Evolutionary conservation across 1,140 invertebrate species (phyloP).

Genomic region (Drosophila eugracilis): DNA sequence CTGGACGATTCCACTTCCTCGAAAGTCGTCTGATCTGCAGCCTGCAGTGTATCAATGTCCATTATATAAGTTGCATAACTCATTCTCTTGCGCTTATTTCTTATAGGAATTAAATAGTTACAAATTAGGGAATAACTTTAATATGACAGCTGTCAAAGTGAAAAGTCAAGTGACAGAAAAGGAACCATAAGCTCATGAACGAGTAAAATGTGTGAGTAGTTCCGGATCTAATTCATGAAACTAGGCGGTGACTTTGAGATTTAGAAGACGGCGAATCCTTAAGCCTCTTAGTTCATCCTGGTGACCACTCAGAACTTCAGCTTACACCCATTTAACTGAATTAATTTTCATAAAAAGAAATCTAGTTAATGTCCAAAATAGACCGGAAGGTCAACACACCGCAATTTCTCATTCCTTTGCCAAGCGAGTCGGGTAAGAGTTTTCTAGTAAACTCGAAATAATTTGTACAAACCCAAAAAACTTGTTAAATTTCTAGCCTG

Average conservation of each 20-base stretch:
- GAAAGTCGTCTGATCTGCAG: not conserved
- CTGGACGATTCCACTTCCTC: not conserved
- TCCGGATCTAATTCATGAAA: too few relatives aligned
- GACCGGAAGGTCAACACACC: not conserved
- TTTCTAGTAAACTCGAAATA: conserved; percentile 18
- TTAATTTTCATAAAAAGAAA: too few relatives aligned
- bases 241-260: too few relatives aligned
- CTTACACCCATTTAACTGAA: too few relatives aligned
- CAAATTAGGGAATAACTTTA: too few relatives aligned
- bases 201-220: too few relatives aligned
- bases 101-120: too few relatives aligned
- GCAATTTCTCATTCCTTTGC: not conserved
- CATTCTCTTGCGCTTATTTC: not conserved
- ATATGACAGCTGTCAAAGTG: not conserved
- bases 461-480: conserved; percentile 4
- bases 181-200: not conserved
- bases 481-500: conserved; percentile 56
- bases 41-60: not conserved
- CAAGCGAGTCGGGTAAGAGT: not conserved
- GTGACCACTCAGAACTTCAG: too few relatives aligned
- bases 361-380: not conserved
- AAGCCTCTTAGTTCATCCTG: too few relatives aligned
- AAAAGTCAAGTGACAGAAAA: not conserved
- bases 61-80: not conserved
- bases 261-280: too few relatives aligned